phyloP scores from a whole-genome alignment of 1,140 invertebrate species.

The Agraylea sexmaculata region DNA sequence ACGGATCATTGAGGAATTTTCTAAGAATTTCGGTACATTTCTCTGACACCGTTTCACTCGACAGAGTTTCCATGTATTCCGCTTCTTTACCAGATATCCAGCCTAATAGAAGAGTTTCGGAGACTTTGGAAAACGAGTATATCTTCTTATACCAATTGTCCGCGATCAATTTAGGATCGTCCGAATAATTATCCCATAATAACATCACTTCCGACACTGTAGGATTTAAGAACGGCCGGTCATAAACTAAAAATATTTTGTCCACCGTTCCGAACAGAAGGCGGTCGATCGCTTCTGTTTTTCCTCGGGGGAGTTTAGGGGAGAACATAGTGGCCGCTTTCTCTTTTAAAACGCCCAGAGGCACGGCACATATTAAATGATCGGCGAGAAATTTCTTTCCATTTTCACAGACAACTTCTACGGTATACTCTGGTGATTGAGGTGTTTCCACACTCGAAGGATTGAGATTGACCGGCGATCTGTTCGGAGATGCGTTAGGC shows the following conservation, averaged over 20 bases:
- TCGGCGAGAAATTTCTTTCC: conserved; percentile 63
- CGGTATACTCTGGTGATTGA: too few relatives aligned
- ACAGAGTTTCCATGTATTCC: conserved; percentile 71
- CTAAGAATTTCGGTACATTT: conserved; percentile 70
- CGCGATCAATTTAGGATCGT: conserved; percentile 46
- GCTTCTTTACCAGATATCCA: conserved; percentile 82
- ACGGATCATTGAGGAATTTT: conserved; percentile 75
- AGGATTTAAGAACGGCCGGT: conserved; percentile 78
- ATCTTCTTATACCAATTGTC: conserved; percentile 85
- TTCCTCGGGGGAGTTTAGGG: conserved; percentile 71
- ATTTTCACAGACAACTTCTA: conserved; percentile 64
- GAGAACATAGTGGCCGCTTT: conserved; percentile 63
- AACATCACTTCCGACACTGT: conserved; percentile 77
- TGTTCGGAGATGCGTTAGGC: conserved; percentile 26
- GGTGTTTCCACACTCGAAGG: too few relatives aligned
- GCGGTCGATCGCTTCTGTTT: conserved; percentile 70
- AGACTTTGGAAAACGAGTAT: conserved; percentile 82
- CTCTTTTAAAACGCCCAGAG: conserved; percentile 83
- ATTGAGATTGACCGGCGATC: conserved; percentile 23
- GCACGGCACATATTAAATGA: conserved; percentile 85
- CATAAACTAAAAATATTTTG: conserved; percentile 90
- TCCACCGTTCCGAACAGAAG: conserved; percentile 85
- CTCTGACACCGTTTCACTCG: conserved; percentile 54
- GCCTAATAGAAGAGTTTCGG: conserved; percentile 67
- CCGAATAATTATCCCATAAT: conserved; percentile 53